Evolutionary conservation across 2,113 vertebrate species (phyloP).

Genomic region (Clarias gariepinus): DNA sequence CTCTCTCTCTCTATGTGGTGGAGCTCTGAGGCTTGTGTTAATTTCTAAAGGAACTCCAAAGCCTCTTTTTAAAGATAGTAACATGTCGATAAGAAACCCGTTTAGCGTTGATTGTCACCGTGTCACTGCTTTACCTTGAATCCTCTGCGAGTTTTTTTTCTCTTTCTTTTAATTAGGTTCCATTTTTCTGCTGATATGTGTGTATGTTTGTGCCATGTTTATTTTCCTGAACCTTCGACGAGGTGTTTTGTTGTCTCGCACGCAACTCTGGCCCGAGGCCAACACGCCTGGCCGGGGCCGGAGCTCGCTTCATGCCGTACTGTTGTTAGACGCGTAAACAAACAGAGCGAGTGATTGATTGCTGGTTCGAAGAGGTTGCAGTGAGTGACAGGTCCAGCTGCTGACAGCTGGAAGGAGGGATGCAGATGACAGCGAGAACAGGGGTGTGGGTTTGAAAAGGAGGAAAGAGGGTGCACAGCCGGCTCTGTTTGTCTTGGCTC

Average conservation of each 20-base stretch:
- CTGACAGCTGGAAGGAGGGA: conserved; percentile 53
- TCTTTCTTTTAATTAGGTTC: background rate
- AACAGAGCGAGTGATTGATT: conserved; percentile 51
- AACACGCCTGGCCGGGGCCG: background rate
- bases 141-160: no score
- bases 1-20: no score
- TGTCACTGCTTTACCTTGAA: background rate
- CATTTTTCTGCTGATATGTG: background rate
- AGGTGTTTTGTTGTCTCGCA: conserved; percentile 18
- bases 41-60: no score
- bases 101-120: background rate
- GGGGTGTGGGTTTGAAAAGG: conserved; percentile 52
- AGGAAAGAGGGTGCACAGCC: conserved; percentile 55
- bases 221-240: conserved; percentile 12
- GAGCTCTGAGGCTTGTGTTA: no score
- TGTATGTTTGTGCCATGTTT: conserved; percentile 13
- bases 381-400: conserved; percentile 61
- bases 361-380: conserved; percentile 48
- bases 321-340: conserved; percentile 53
- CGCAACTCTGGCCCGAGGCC: conserved; percentile 15
- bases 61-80: no score
- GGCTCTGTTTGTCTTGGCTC: conserved; percentile 75
- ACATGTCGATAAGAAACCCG: background rate
- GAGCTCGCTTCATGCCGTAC: conserved; percentile 28
- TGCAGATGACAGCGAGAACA: conserved; percentile 26